Conservation (phyloP, 2,888 invertebrate species). For the Hanleya hanleyi region DNA sequence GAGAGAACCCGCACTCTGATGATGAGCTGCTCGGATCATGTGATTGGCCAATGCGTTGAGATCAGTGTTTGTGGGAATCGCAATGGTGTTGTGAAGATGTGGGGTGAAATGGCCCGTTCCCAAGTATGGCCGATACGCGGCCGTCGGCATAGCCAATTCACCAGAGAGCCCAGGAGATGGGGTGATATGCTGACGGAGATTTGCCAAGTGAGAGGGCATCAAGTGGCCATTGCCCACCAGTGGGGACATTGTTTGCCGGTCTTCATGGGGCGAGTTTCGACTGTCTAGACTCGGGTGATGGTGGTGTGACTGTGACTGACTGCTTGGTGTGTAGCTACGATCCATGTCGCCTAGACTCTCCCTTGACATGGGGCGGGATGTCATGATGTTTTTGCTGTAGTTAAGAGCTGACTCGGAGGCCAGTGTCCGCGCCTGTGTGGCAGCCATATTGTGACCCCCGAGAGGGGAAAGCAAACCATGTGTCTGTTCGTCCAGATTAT, state of each 20-base stretch:
- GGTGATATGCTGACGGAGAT: background rate
- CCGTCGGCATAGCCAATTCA: background rate
- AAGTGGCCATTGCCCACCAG: background rate
- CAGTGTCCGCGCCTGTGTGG: background rate
- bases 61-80: background rate
- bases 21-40: constrained; percentile 7
- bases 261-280: background rate
- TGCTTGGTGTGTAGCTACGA: background rate
- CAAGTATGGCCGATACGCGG: background rate
- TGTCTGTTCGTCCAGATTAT: background rate
- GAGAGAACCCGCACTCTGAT: constrained; percentile 2
- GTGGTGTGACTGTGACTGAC: background rate
- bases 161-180: background rate
- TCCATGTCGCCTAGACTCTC: background rate
- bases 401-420: background rate
- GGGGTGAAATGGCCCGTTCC: background rate
- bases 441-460: background rate
- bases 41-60: background rate
- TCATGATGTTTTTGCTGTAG: background rate
- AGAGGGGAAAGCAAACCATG: background rate
- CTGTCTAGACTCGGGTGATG: background rate
- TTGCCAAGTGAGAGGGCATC: background rate
- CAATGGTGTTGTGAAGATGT: background rate
- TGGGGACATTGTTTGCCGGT: constrained; percentile 1
- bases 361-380: background rate